A percentile compares a stretch with the other conserved stretches of the same genome.
These are phyloP conservation scores for Chrysemys picta DNA, from an alignment of 2,113 vertebrate genomes.

Conservation along the genomic window DNA sequence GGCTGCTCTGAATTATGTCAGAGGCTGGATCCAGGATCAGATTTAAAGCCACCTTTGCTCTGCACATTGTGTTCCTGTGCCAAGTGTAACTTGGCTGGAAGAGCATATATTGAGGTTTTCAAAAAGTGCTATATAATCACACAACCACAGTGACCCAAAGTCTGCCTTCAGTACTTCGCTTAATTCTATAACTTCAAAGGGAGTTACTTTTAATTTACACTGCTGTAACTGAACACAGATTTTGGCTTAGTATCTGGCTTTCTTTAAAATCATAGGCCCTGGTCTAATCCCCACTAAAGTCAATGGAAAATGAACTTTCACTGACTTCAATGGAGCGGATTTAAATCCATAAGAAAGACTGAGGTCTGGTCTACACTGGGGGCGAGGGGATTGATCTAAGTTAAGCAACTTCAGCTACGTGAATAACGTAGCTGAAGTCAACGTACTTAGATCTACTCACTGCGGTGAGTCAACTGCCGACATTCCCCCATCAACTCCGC, in stretches of 20 bases:
- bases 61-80: not conserved
- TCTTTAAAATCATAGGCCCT: conserved; percentile 41
- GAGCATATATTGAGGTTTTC: not conserved
- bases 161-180: not conserved
- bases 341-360: conserved; percentile 44
- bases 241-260: conserved; percentile 19
- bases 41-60: not conserved
- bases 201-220: conserved; percentile 41
- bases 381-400: too few relatives aligned
- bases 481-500: too few relatives aligned
- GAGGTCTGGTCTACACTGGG: not conserved
- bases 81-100: not conserved
- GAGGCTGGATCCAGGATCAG: not conserved
- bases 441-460: too few relatives aligned
- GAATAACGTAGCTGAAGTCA: too few relatives aligned
- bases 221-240: conserved; percentile 22
- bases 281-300: conserved; percentile 44
- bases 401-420: too few relatives aligned
- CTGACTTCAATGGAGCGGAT: conserved; percentile 40
- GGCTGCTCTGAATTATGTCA: conserved; percentile 14
- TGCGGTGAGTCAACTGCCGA: too few relatives aligned
- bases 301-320: conserved; percentile 48
- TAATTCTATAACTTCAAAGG: not conserved
- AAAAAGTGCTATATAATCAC: not conserved
- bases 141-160: not conserved